phyloP scores from a whole-genome alignment of 2,888 invertebrate genomes.

The Leptopilina drosophilae region DNA sequence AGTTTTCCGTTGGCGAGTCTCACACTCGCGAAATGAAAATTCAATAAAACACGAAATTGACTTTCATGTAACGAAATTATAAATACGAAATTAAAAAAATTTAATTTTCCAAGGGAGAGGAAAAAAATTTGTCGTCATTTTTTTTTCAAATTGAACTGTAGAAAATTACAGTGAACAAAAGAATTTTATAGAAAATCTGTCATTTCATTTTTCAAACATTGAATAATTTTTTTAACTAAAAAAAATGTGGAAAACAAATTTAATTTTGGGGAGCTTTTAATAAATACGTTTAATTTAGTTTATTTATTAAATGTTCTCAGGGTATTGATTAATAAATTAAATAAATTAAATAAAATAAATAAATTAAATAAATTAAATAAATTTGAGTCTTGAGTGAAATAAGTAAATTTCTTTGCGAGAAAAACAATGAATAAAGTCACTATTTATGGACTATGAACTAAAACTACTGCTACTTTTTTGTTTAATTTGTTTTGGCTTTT shows the following conservation, averaged over 20 bases:
- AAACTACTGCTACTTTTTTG: slow-evolving; percentile 32
- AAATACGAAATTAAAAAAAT: background rate
- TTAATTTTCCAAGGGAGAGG: background rate
- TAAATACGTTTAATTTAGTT: too few species aligned
- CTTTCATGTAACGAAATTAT: background rate
- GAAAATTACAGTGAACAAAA: background rate
- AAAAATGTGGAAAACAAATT: too few species aligned
- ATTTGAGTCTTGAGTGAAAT: too few species aligned
- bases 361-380: too few species aligned
- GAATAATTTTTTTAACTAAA: background rate
- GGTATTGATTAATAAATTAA: too few species aligned
- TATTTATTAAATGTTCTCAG: too few species aligned
- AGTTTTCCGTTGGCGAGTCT: background rate
- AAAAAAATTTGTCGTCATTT: too few species aligned
- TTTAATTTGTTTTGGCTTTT: background rate
- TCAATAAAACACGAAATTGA: background rate
- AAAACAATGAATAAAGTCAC: background rate
- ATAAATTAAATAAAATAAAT: too few species aligned
- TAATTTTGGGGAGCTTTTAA: too few species aligned
- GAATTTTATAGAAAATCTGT: slow-evolving; percentile 1
- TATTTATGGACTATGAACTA: background rate
- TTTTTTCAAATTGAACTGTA: too few species aligned
- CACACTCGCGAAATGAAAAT: background rate
- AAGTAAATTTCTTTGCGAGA: background rate
- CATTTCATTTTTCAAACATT: background rate